phyloP scores from a whole-genome alignment of 2,113 vertebrate genomes.

The Motacilla alba region DNA sequence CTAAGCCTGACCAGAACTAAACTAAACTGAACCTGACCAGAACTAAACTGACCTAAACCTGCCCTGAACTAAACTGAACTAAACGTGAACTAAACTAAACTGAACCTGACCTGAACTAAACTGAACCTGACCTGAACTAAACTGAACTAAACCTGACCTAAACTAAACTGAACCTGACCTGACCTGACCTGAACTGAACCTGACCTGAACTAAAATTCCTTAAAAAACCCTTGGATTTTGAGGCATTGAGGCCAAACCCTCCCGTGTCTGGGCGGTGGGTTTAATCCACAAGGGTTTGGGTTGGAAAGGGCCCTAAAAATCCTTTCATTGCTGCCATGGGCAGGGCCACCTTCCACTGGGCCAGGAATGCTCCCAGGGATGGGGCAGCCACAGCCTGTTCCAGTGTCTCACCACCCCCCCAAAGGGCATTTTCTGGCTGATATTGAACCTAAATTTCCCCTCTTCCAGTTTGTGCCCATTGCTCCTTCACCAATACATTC shows the following conservation, averaged over 20 bases:
- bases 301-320: not conserved
- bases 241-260: not conserved
- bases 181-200: rapidly evolving
- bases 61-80: too few relatives aligned
- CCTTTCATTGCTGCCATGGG: not conserved
- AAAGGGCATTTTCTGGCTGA: not conserved
- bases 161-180: not conserved
- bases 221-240: not conserved
- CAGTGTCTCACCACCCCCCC: not conserved
- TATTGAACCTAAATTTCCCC: not conserved
- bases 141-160: too few relatives aligned
- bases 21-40: not conserved
- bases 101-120: rapidly evolving
- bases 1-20: too few relatives aligned
- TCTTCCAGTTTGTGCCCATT: not conserved
- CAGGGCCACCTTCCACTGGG: not conserved
- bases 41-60: too few relatives aligned
- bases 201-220: not conserved
- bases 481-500: not conserved
- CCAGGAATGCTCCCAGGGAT: not conserved
- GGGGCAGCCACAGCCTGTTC: not conserved
- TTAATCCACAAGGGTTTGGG: not conserved
- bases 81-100: too few relatives aligned
- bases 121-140: too few relatives aligned
- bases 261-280: not conserved